Conservation (phyloP, 2,888 invertebrate genomes). For the Hecatera dysodea region DNA sequence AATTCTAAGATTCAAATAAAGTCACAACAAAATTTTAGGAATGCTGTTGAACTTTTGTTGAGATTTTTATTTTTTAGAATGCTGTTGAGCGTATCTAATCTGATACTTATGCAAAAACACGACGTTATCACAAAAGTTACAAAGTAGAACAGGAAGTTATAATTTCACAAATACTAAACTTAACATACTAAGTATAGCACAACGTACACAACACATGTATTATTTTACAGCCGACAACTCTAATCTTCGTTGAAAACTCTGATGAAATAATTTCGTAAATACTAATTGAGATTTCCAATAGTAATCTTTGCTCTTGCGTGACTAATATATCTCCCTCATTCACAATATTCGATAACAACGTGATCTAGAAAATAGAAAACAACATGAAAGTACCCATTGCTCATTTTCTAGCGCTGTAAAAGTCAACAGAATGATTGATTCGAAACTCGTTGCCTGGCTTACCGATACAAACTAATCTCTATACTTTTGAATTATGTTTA, state of each 20-base stretch:
- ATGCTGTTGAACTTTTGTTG: background rate
- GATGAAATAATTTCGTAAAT: slow-evolving; percentile 4
- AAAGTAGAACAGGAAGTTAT: slow-evolving; percentile 20
- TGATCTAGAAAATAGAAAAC: slow-evolving; percentile 47
- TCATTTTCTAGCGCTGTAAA: slow-evolving; percentile 54
- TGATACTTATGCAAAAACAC: slow-evolving; percentile 12
- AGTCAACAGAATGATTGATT: slow-evolving; percentile 60
- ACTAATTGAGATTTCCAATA: slow-evolving; percentile 41
- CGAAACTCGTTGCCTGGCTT: slow-evolving; percentile 11
- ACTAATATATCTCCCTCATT: slow-evolving; percentile 46
- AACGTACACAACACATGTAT: slow-evolving; percentile 1
- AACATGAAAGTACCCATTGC: slow-evolving; percentile 40
- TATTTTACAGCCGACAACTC: slow-evolving; percentile 14
- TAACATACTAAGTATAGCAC: slow-evolving; percentile 3
- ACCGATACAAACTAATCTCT: slow-evolving; percentile 27
- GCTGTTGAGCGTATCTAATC: background rate
- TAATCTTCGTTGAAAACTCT: background rate
- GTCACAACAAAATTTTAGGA: slow-evolving; percentile 13
- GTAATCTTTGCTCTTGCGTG: slow-evolving; percentile 20
- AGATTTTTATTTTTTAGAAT: slow-evolving; percentile 24
- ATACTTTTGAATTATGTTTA: slow-evolving; percentile 26
- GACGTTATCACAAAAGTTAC: slow-evolving; percentile 28
- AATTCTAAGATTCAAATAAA: slow-evolving; percentile 36
- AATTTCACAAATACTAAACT: slow-evolving; percentile 28
- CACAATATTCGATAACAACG: slow-evolving; percentile 37